Conservation (phyloP, 2,888 invertebrate species). For the Dascillus cervinus region DNA sequence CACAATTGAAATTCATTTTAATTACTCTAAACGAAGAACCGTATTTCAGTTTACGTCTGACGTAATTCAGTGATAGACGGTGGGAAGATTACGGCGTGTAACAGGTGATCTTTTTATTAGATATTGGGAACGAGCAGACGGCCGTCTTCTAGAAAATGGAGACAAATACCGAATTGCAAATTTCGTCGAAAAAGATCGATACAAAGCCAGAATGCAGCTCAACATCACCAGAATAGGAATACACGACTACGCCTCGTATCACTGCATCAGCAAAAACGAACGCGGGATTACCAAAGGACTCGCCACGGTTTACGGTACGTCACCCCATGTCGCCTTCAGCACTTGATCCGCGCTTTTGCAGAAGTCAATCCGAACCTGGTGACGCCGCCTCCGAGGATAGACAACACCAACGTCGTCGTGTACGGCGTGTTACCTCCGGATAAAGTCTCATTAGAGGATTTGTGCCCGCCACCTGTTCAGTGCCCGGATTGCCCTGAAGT, state of each 20-base stretch:
- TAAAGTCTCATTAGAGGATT: constrained; percentile 49
- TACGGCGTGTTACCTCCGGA: constrained; percentile 58
- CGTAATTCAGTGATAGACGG: too few relatives aligned
- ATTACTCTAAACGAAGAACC: too few relatives aligned
- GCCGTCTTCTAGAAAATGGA: constrained; percentile 60
- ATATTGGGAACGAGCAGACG: constrained; percentile 78
- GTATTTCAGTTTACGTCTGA: too few relatives aligned
- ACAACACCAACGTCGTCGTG: constrained; percentile 30
- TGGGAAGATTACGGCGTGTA: too few relatives aligned
- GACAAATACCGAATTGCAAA: constrained; percentile 57
- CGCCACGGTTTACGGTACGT: constrained; percentile 57
- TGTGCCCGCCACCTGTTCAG: constrained; percentile 52
- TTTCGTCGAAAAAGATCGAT: constrained; percentile 46
- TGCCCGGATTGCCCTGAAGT: constrained; percentile 56
- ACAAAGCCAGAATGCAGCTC: constrained; percentile 69
- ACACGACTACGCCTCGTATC: constrained; percentile 67
- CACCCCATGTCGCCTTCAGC: too few relatives aligned
- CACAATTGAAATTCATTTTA: background rate
- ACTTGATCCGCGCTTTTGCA: too few relatives aligned
- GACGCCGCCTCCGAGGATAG: constrained; percentile 40
- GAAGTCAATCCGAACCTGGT: constrained; percentile 46
- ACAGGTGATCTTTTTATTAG: constrained; percentile 54
- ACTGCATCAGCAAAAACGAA: constrained; percentile 80
- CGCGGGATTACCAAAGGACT: constrained; percentile 71
- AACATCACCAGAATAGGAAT: constrained; percentile 62